These are phyloP conservation scores for Drosophila equinoxialis DNA, from an alignment of 1,140 invertebrate genomes.

Conservation along the genomic window DNA sequence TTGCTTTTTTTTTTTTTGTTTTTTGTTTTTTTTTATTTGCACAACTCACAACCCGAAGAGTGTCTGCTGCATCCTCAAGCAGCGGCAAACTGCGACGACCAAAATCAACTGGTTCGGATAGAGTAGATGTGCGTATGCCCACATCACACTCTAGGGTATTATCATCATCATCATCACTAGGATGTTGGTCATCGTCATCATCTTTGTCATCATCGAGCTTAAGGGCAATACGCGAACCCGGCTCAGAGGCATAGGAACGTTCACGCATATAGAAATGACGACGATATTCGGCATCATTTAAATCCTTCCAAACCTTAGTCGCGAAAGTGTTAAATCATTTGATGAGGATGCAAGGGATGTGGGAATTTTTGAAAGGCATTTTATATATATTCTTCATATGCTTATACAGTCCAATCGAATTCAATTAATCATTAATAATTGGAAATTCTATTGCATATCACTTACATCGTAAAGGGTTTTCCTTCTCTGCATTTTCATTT, in stretches of 20 bases:
- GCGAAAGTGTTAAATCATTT: too few relatives aligned
- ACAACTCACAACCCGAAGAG: slow-evolving; percentile 63
- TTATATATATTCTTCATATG: neutral
- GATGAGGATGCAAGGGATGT: neutral
- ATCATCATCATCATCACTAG: slow-evolving; percentile 36
- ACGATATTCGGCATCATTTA: slow-evolving; percentile 77
- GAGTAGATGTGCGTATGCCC: slow-evolving; percentile 69
- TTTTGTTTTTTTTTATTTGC: slow-evolving; percentile 29
- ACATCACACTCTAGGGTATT: slow-evolving; percentile 71
- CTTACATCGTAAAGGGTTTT: slow-evolving; percentile 79
- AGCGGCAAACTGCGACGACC: slow-evolving; percentile 68
- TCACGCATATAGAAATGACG: slow-evolving; percentile 80
- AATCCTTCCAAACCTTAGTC: slow-evolving; percentile 79
- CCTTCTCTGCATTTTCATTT: slow-evolving; percentile 78
- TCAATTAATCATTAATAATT: neutral
- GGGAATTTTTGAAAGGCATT: slow-evolving; percentile 57
- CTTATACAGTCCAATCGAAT: neutral
- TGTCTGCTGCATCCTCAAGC: slow-evolving; percentile 45
- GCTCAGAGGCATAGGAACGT: slow-evolving; percentile 79
- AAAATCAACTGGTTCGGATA: slow-evolving; percentile 83
- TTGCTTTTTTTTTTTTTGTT: slow-evolving; percentile 16
- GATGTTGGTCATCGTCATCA: slow-evolving; percentile 24
- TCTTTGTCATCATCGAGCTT: slow-evolving; percentile 68
- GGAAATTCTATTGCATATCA: slow-evolving; percentile 1
- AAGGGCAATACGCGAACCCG: slow-evolving; percentile 73